phyloP scores from a whole-genome alignment of 2,113 vertebrate species.

The Pluvialis apricaria region DNA sequence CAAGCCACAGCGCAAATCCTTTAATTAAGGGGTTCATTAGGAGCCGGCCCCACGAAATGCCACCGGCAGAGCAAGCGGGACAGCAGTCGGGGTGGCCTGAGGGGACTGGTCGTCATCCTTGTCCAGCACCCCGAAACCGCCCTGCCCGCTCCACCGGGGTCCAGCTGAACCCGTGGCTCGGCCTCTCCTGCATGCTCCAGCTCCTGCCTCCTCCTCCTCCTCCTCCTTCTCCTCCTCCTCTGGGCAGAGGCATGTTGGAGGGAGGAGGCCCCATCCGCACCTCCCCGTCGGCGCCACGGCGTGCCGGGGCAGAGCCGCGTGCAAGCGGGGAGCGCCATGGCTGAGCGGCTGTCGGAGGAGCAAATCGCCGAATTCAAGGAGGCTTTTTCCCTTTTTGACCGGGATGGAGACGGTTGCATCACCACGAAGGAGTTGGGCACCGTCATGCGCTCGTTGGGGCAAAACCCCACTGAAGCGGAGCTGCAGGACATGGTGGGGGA shows the following conservation, averaged over 20 bases:
- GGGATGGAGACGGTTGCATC: slow-evolving; percentile 85
- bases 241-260: background rate
- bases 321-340: background rate
- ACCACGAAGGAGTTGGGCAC: slow-evolving; percentile 84
- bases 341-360: slow-evolving; percentile 40
- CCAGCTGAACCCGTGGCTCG: rapidly evolving
- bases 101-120: background rate
- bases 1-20: background rate
- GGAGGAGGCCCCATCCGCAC: background rate
- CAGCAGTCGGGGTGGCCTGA: background rate
- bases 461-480: slow-evolving; percentile 85
- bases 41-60: rapidly evolving
- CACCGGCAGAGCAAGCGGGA: background rate
- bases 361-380: slow-evolving; percentile 80
- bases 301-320: background rate
- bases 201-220: background rate
- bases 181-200: rapidly evolving
- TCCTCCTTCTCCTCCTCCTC: background rate
- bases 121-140: background rate
- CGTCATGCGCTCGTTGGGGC: slow-evolving; percentile 87
- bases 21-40: background rate
- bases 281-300: background rate
- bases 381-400: slow-evolving; percentile 88
- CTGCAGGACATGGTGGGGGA: slow-evolving; percentile 84
- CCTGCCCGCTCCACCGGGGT: rapidly evolving